Evolutionary conservation across 2,113 vertebrate species (phyloP), one percentile per base, ranked within the genome.

Genomic region (Cryptomyrus ogoouensis): DNA sequence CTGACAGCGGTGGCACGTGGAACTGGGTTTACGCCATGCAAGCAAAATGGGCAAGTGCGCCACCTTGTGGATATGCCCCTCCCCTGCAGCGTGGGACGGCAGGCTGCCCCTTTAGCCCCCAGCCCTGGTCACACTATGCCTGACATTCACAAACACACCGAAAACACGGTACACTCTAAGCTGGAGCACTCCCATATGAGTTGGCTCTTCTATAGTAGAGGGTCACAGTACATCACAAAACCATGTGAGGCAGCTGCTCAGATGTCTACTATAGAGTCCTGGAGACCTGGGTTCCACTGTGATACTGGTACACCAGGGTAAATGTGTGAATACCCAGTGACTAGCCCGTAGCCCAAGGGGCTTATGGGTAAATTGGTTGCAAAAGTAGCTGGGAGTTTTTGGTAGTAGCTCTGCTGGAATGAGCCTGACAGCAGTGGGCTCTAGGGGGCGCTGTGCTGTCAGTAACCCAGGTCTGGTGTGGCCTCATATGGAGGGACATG

Each of bases 401-500:
- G 21, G 24, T 6, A 56, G 17, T 31, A 83, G 66, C 66, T 35
- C n/a, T 74, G 66, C 66, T 74, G 66, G 31, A 74, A 35, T 35
- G 27, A 35, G 27, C 56, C 24, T 62, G 56, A 74, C 66, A 35
- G 27, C 74, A 17, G 13, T 42, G 74, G 74, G 35, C 12, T 42
- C 35, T 15, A 80, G 31, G 74, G 74, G 35, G 31, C 15, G 19
- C 19, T 84, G 83, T 84, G 39, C 15, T 24, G 83, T 84, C 42
- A 6, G 74, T 74, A 83, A 47, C 88, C 70, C 88, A 89, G 88
- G 66, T 83, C 88, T 89, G 88, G 19, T 24, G 49, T 17, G n/a
- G 70, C 70, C 62, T 89, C 88, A 89, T 89, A 89, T 89, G 88
- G 88, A 89, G 66, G 47, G 88, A 89, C 88, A 89, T 89, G 88